Evolutionary conservation across 2,113 vertebrate genomes (phyloP), one percentile per base, ranked within the genome.

Genomic region (Coregonus clupeaformis): DNA sequence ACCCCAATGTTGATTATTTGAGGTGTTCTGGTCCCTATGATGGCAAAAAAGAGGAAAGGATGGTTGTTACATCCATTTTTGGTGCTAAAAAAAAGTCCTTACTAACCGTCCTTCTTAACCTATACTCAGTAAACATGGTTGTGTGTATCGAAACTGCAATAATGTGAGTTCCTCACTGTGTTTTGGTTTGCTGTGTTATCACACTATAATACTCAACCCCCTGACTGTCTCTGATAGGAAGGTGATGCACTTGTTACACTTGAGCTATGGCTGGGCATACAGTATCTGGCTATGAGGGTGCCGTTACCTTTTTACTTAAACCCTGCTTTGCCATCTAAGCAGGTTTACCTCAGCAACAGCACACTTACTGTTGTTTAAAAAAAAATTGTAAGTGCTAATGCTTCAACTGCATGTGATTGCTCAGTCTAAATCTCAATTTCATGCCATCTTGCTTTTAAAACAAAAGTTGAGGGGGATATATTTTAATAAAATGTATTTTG

Each of bases 401-500:
- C 5, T 49, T 25, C 16, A 47, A 25, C 18, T 55, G 69, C 11
- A 7, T 24, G 9, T 64, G n/a, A 62, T 62, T 72, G 20, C 22
- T 42, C 25, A 16, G 59, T 73, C 18, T 29, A 32, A 67, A 52
- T 52, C 47, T 52, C 12, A 32, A 32, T 25, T 12, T 67, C 27
- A 67, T 20, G 29, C 29, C 27, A 27, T 32, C 18, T 30, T 27
- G 25, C 49, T 20, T 59, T 32, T 22, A 32, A 71, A 71, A 14
- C 9, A 16, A 27, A 22, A 66, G 49, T n/a, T 22, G 5, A 27
- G 6, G 45, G 16, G 13, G 3, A 59, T 25, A n/a, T 36, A 70
- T 73, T 71, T 57, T 73, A 65, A 52, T 62, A 22, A 69, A 62
- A n/a, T 75, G 5, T 60, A 67, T 77, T 82, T 71, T 27, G n/a